Evolutionary conservation across 2,113 vertebrate genomes (phyloP).

Genomic region (Sturnira hondurensis): DNA sequence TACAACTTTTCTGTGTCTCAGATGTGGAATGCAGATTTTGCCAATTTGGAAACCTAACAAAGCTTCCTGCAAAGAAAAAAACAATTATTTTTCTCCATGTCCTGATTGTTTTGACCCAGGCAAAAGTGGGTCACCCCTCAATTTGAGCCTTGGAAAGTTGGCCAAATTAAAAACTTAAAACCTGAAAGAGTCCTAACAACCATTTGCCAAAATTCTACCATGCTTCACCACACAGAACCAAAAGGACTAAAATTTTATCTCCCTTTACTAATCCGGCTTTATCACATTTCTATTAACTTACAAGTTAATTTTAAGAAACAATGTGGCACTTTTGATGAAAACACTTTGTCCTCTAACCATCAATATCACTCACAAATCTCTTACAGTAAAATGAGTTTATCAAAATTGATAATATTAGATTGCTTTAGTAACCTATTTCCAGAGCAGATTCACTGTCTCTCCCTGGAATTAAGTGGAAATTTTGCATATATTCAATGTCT

Average conservation of each 20-base stretch:
- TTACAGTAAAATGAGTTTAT: background rate
- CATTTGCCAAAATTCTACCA: background rate
- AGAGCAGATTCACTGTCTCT: background rate
- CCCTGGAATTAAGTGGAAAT: background rate
- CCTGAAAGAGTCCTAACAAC: slow-evolving; percentile 16
- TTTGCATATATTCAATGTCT: background rate
- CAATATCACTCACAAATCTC: background rate
- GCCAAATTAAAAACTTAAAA: slow-evolving; percentile 52
- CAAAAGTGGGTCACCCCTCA: slow-evolving; percentile 57
- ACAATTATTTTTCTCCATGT: background rate
- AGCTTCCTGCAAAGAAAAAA: background rate
- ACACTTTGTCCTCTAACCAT: background rate
- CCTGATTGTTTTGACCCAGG: slow-evolving; percentile 45
- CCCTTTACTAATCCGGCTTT: background rate
- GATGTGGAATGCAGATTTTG: background rate
- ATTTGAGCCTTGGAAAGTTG: background rate
- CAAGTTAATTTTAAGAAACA: background rate
- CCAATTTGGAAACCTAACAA: background rate
- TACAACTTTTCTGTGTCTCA: background rate
- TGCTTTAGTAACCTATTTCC: background rate
- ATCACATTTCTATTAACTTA: background rate
- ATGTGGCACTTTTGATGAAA: background rate
- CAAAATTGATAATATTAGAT: background rate
- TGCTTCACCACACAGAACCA: background rate
- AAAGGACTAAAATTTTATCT: background rate